These are phyloP conservation scores for Dermatemys mawii DNA, from an alignment of 2,113 vertebrate species.

Conservation along the genomic window DNA sequence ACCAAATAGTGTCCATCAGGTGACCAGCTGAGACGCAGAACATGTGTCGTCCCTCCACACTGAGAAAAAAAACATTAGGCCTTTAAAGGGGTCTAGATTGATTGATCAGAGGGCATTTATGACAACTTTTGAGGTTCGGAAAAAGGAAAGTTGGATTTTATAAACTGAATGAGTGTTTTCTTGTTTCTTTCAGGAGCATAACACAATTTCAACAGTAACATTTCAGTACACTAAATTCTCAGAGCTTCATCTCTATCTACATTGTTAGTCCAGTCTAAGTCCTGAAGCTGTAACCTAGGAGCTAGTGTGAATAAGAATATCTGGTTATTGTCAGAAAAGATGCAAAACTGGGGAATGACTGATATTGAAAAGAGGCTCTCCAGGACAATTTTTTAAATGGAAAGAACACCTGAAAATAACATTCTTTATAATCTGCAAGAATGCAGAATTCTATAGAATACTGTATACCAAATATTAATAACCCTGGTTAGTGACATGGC, in stretches of 20 bases:
- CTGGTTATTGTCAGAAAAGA: neutral
- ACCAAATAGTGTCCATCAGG: conserved; percentile 98
- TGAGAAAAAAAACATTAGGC: conserved; percentile 41
- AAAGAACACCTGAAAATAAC: neutral
- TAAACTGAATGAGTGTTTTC: neutral
- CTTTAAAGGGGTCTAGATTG: neutral
- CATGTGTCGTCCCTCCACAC: conserved; percentile 98
- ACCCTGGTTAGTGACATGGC: neutral
- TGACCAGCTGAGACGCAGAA: conserved; percentile 97
- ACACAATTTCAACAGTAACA: neutral
- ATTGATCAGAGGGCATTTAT: neutral
- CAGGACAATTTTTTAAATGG: neutral
- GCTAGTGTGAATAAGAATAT: neutral
- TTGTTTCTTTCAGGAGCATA: neutral
- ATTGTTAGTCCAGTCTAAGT: neutral
- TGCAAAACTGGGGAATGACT: neutral
- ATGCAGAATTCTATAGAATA: neutral
- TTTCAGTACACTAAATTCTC: neutral
- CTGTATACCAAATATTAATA: neutral
- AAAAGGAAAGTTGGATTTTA: neutral
- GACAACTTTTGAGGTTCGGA: neutral
- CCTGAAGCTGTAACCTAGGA: accelerated
- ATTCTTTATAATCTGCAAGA: neutral
- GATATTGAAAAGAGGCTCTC: neutral
- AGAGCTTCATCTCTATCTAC: neutral